A percentile compares a stretch with the other conserved stretches of the same genome.
Evolutionary conservation across 2,797 vertebrate species (phyloP).

Genomic region (Euphonia xanthogaster): DNA sequence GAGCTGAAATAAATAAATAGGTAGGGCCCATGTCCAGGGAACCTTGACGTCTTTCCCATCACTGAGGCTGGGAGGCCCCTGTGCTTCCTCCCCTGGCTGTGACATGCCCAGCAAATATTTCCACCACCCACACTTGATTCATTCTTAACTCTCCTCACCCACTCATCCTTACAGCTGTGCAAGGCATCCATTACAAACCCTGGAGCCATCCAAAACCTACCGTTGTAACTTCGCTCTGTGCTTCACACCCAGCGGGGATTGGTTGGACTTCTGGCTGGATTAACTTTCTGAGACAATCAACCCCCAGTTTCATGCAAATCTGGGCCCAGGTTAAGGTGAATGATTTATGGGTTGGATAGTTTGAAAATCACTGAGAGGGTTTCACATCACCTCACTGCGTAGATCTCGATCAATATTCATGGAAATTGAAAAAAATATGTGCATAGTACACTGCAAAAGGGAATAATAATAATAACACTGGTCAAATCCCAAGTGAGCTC

Average conservation of each 20-base stretch:
- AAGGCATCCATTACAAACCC: constrained; percentile 36
- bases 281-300: background rate
- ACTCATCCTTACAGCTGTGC: constrained; percentile 51
- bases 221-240: background rate
- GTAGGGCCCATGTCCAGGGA: constrained; percentile 1
- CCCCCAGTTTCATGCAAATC: background rate
- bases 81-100: constrained; percentile 6
- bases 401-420: background rate
- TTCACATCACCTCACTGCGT: background rate
- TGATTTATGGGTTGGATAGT: constrained; percentile 4
- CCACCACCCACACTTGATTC: constrained; percentile 58
- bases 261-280: background rate
- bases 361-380: background rate
- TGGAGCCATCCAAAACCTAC: constrained; percentile 19
- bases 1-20: constrained; percentile 64
- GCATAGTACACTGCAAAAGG: background rate
- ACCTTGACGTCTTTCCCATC: background rate
- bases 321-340: background rate
- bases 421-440: background rate
- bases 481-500: background rate
- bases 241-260: background rate
- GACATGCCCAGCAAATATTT: constrained; percentile 58
- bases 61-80: background rate
- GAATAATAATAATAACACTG: background rate
- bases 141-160: constrained; percentile 41